Evolutionary conservation across 2,113 vertebrate species (phyloP).

Genomic region (Protomyctophum bolini): DNA sequence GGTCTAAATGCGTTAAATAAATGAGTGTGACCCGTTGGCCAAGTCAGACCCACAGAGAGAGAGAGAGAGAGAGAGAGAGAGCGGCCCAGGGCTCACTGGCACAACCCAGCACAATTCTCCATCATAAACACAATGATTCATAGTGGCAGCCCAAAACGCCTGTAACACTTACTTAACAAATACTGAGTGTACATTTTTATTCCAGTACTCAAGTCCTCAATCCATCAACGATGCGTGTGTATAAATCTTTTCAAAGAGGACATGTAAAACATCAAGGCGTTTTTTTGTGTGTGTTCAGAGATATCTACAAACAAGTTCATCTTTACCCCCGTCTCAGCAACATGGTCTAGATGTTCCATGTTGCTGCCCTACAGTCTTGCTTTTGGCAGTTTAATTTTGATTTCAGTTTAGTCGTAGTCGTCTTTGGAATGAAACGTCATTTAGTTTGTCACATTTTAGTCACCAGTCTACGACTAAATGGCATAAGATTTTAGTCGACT

Average conservation of each 20-base stretch:
- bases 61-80: conserved; percentile 10
- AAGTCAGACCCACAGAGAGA: conserved; percentile 31
- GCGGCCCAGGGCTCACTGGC: conserved; percentile 50
- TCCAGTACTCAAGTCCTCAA: conserved; percentile 14
- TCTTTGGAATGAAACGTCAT: too few species aligned
- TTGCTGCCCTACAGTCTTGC: too few species aligned
- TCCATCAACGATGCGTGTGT: conserved; percentile 2
- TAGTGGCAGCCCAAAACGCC: conserved; percentile 24
- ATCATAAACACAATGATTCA: conserved; percentile 55
- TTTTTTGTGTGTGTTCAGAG: background rate
- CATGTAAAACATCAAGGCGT: conserved; percentile 6
- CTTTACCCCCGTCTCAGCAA: background rate
- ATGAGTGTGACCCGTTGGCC: conserved; percentile 15
- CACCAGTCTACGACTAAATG: too few species aligned
- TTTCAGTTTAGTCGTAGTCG: too few species aligned
- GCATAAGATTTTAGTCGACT: too few species aligned
- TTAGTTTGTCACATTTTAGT: too few species aligned
- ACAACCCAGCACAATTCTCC: conserved; percentile 37
- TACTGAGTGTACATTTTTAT: conserved; percentile 32
- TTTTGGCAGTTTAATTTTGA: too few species aligned
- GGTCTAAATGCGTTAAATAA: background rate
- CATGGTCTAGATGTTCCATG: conserved; percentile 8
- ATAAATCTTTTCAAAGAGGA: background rate
- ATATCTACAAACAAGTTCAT: background rate
- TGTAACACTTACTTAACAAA: conserved; percentile 19